Percentiles rank a stretch among this genome's conserved stretches.
phyloP scores from a whole-genome alignment of 2,888 invertebrate genomes.

The Dryocosmus kuriphilus region DNA sequence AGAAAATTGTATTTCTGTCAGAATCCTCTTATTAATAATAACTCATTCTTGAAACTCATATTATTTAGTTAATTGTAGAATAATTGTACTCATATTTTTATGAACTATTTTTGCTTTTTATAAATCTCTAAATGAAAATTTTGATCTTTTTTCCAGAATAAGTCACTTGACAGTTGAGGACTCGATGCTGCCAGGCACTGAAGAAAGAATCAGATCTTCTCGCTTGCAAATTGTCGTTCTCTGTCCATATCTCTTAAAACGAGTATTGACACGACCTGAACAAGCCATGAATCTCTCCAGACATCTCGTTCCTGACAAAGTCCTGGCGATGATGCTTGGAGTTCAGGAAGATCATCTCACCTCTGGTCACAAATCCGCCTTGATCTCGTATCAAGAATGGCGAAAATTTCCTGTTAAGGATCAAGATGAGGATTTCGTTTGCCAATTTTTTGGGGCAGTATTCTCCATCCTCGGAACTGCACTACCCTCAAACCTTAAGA shows the following conservation, averaged over 20 bases:
- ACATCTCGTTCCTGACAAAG: conserved; percentile 84
- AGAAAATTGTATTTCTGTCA: too few relatives aligned
- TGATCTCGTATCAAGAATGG: conserved; percentile 89
- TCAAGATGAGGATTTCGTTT: conserved; percentile 90
- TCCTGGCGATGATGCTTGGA: conserved; percentile 89
- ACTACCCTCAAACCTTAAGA: conserved; percentile 62
- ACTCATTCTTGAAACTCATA: too few relatives aligned
- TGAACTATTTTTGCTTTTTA: not conserved
- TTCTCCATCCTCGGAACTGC: conserved; percentile 85
- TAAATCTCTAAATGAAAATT: conserved; percentile 45
- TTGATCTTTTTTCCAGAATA: conserved; percentile 79
- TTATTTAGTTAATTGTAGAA: too few relatives aligned
- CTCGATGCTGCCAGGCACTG: conserved; percentile 78
- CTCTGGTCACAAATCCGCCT: conserved; percentile 83
- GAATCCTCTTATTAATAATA: too few relatives aligned
- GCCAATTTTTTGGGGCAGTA: conserved; percentile 90
- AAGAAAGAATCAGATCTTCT: conserved; percentile 82
- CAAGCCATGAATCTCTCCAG: conserved; percentile 80
- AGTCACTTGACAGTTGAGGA: conserved; percentile 88
- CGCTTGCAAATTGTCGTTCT: conserved; percentile 89
- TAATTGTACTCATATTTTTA: too few relatives aligned
- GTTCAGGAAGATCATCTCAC: conserved; percentile 86
- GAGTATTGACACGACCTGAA: conserved; percentile 80
- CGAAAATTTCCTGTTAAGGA: conserved; percentile 88
- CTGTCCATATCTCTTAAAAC: conserved; percentile 86